These are phyloP conservation scores for Oscheius sp. DNA, from an alignment of 2,888 invertebrate genomes.

Conservation along the genomic window DNA sequence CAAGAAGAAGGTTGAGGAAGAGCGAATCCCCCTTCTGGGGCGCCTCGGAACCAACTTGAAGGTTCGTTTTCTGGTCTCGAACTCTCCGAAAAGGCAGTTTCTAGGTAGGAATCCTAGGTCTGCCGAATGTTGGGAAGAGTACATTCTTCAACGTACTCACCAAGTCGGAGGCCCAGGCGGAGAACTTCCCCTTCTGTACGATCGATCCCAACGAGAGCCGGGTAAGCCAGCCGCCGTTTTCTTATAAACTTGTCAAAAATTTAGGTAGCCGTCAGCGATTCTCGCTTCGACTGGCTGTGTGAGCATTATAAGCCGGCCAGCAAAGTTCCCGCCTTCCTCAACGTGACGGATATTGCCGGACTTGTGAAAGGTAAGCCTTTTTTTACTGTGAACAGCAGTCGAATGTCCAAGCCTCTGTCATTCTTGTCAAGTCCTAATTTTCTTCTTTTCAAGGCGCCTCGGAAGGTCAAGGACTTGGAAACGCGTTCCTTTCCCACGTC, in stretches of 20 bases:
- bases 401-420: too few relatives aligned
- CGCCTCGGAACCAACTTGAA: constrained; percentile 71
- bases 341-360: constrained; percentile 98
- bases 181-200: constrained; percentile 99
- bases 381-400: not conserved
- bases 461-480: constrained; percentile 97
- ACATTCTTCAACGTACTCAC: constrained; percentile 99
- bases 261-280: constrained; percentile 95
- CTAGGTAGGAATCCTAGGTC: constrained; percentile 82
- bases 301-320: constrained; percentile 93
- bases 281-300: constrained; percentile 90
- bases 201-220: constrained; percentile 97
- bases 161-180: constrained; percentile 95
- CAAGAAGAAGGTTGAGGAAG: constrained; percentile 82
- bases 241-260: constrained; percentile 11
- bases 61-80: constrained; percentile 40
- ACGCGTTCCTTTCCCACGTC: constrained; percentile 97
- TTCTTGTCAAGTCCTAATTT: too few relatives aligned
- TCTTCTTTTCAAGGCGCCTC: constrained; percentile 79
- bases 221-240: constrained; percentile 33
- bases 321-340: constrained; percentile 91
- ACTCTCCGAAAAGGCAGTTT: not conserved
- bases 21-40: constrained; percentile 83
- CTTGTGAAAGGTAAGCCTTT: constrained; percentile 84
- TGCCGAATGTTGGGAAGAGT: constrained; percentile 98